Base-by-base conservation (phyloP, 2,888 invertebrate genomes). In the Zygothrica quintamaculata region DNA sequence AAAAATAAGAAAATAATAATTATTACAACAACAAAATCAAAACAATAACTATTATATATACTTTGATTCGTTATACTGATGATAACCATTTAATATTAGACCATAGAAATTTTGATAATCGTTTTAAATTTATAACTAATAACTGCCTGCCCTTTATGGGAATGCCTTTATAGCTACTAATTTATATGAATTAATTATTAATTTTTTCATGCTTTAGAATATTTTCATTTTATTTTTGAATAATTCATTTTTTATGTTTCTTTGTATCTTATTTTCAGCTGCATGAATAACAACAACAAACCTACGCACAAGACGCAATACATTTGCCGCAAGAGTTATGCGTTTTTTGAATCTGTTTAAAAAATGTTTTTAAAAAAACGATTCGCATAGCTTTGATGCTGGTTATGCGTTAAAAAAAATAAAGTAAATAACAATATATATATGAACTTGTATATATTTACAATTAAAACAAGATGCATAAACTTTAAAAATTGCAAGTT, bases 211-310 rank as follows among this genome's bases (percentile, higher is more conserved):
- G 1, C 7, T 25, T 26, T 29, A 8, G 18, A 16, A 16, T 37
- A 11, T 4, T 25, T 33, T 39, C 40, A 26, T 37, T 52, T 65
- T 5, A 33, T 52, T 66, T 66, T 36, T 47, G 40, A 43, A 25
- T 64, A 22, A 57, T 67, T 60, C 59, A 52, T 56, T 55, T 42
- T 40, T 73, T 79, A 62, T 70, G 65, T 78, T 70, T 71, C 68
- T 77, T 58, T 74, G 12, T 65, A 71, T 84, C 82, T 78, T 87
- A 76, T 76, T 90, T 90, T 77, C 90, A 90, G 90, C 90, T 88
- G 90, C 90, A 90, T 90, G 90, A 90, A 90, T 90, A 90, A 88
- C 89, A 88, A 78, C 88, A 76, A 86, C 88, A 85, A 87, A 81
- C 68, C 88, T 88, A 84, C 89, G 89, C 88, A 88, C 88, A 88